Evolutionary conservation across 2,113 vertebrate species (phyloP).

Genomic region (Bettongia penicillata): DNA sequence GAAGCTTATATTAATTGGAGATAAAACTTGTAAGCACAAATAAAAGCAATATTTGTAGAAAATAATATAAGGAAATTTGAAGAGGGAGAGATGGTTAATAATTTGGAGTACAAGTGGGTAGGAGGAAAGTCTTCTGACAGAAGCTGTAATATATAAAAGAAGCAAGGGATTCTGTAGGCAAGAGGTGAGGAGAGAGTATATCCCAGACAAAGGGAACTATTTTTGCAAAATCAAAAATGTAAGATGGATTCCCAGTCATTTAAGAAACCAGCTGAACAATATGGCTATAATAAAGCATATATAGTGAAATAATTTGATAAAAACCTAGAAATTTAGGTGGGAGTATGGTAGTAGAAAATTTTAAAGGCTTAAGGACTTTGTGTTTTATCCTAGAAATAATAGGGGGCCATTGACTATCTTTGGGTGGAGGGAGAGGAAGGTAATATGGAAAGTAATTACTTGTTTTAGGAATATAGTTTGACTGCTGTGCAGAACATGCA

Average conservation of each 20-base stretch:
- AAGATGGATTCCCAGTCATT: neutral
- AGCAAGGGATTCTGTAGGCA: neutral
- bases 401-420: neutral
- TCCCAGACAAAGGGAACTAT: neutral
- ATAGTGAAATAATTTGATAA: neutral
- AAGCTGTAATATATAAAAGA: neutral
- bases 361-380: neutral
- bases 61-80: neutral
- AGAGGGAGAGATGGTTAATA: neutral
- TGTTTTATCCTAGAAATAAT: neutral
- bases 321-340: neutral
- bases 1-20: no score
- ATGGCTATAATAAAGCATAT: neutral
- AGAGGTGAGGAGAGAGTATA: neutral
- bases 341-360: neutral
- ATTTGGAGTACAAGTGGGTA: fast-evolving
- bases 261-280: neutral
- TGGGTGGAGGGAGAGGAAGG: neutral
- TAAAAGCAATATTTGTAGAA: no score
- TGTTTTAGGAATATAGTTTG: neutral
- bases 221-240: neutral
- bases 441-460: neutral
- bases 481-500: neutral
- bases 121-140: neutral
- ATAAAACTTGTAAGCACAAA: no score